Evolutionary conservation across 1,140 invertebrate genomes (phyloP), one percentile per base, ranked within the genome.

Genomic region (Drosophila pectinifera): DNA sequence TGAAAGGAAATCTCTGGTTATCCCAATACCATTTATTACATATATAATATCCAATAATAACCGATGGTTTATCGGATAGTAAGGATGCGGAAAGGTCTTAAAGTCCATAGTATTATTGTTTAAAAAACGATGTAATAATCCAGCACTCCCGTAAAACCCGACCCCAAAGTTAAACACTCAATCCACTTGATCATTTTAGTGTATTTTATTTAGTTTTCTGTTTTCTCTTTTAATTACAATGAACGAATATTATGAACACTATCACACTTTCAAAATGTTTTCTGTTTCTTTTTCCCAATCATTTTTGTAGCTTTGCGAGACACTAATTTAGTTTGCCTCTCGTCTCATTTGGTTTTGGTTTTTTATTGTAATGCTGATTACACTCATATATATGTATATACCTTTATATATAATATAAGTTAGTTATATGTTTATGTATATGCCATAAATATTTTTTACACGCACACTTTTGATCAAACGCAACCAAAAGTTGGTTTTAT

Each of bases 171-270:
- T 28, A 54, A 34, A 56, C 31, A 70, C 54, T 7, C 2, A 16
- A 14, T 16, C 2, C 11, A 65, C 46, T 73, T 65, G 43, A 56
- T 62, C 45, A 58, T 46, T 76, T 51, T 67, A 57, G 39, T 73
- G 76, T 63, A 59, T 31, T 85, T 82, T 73, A 79, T 79, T 89
- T 73, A 64, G 57, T 53, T 59, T 77, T 59, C 78, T 54, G 36
- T 77, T 78, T 78, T 78, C 41, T 55, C 54, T 55, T 58, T 89
- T 58, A 84, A 89, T 84, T 88, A 89, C 84, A 83, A 89, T 89
- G 84, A 89, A 89, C 84, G 80, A 89, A 67, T 89, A 88, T 89
- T 83, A 89, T 89, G 80, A 89, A 84, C 84, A 83, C 84, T 89
- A 89, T 89, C 84, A 89, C 84, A 89, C 84, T 89, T 89, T 82